Conservation (phyloP, 2,797 vertebrate genomes). For the Acipenser transmontanus region DNA sequence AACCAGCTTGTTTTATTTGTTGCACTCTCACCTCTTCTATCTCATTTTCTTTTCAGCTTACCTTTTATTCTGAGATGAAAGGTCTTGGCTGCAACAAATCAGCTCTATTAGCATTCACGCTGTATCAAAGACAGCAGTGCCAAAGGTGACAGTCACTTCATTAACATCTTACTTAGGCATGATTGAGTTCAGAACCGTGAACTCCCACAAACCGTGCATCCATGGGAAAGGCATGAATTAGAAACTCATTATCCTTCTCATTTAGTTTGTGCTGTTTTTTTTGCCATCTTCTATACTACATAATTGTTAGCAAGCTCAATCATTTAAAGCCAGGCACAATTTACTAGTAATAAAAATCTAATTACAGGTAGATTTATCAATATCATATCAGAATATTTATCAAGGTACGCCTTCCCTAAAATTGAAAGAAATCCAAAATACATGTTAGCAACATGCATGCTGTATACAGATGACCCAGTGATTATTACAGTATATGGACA, state of each 20-base stretch:
- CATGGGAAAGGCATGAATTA: slow-evolving; percentile 7
- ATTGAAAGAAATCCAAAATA: too few relatives aligned
- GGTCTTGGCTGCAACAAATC: slow-evolving; percentile 10
- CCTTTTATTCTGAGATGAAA: slow-evolving; percentile 11
- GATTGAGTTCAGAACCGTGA: slow-evolving; percentile 8
- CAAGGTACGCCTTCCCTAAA: too few relatives aligned
- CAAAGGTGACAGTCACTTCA: slow-evolving; percentile 12
- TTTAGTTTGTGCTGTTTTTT: slow-evolving; percentile 18
- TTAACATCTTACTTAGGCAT: neutral
- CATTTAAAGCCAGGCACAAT: too few relatives aligned
- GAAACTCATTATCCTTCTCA: neutral
- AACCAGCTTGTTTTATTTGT: slow-evolving; percentile 4
- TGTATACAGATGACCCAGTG: too few relatives aligned
- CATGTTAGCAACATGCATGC: too few relatives aligned
- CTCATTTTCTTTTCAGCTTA: slow-evolving; percentile 1
- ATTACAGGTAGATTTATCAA: too few relatives aligned
- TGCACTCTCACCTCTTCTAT: slow-evolving; percentile 5
- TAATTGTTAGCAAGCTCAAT: too few relatives aligned
- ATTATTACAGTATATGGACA: too few relatives aligned
- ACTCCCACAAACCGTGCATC: slow-evolving; percentile 28
- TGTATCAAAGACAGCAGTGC: slow-evolving; percentile 6
- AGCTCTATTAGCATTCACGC: neutral
- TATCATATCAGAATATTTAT: too few relatives aligned
- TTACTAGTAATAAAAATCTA: too few relatives aligned
- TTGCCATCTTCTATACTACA: slow-evolving; percentile 16